Percentiles rank a stretch among this genome's conserved stretches.
These are phyloP conservation scores for Phyllostomus discolor DNA, from an alignment of 2,113 vertebrate species.

Conservation along the genomic window DNA sequence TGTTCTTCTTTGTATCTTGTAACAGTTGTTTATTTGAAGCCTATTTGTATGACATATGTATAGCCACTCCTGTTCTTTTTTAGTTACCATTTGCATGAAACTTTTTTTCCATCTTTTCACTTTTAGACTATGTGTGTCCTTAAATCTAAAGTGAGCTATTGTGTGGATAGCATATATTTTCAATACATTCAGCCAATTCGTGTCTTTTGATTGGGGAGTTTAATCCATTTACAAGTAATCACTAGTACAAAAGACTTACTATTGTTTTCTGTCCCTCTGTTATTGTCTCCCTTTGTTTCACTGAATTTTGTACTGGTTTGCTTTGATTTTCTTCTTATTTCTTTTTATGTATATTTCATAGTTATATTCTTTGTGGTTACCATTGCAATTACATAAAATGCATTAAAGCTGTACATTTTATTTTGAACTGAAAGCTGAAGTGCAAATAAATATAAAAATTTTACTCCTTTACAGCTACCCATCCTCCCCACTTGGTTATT, in stretches of 20 bases:
- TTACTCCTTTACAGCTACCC: background rate
- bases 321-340: background rate
- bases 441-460: background rate
- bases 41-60: background rate
- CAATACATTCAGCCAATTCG: background rate
- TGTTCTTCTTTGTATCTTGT: background rate
- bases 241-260: background rate
- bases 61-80: background rate
- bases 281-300: background rate
- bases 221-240: background rate
- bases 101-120: background rate
- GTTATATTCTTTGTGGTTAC: background rate
- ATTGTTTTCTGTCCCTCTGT: background rate
- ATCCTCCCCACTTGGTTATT: background rate
- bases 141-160: background rate
- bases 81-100: background rate
- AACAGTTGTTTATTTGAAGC: background rate
- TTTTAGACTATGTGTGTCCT: too few relatives aligned
- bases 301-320: background rate
- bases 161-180: background rate
- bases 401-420: background rate
- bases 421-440: background rate
- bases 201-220: background rate
- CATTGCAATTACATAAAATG: background rate
- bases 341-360: background rate